Conservation (phyloP, 2,113 vertebrate species). For the Vireo altiloquus region DNA sequence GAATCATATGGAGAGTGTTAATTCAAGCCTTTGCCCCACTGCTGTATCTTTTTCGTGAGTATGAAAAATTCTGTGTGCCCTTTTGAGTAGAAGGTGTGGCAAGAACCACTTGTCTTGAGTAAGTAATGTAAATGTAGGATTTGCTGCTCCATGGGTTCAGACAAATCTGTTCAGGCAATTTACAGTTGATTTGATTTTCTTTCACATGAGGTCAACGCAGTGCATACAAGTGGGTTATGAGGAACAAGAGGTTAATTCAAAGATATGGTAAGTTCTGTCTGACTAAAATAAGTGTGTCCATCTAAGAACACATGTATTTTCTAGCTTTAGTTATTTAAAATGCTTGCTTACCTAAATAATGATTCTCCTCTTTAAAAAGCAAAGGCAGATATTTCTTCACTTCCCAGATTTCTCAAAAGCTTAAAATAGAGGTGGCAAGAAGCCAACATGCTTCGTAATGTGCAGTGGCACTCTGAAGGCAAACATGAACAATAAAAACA, state of each 20-base stretch:
- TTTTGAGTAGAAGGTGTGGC: constrained; percentile 11
- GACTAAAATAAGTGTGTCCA: not conserved
- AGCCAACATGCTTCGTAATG: not conserved
- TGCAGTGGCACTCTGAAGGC: not conserved
- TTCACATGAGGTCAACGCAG: constrained; percentile 32
- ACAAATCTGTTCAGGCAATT: constrained; percentile 43
- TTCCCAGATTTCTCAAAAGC: not conserved
- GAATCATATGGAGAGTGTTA: not conserved
- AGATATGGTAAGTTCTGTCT: not conserved
- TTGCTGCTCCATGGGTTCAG: constrained; percentile 27
- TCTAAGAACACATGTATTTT: constrained; percentile 16
- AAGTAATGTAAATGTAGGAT: constrained; percentile 45
- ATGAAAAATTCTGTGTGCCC: not conserved
- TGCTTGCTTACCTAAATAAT: not conserved
- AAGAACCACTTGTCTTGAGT: constrained; percentile 11
- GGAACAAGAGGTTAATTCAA: constrained; percentile 11
- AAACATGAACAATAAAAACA: constrained; percentile 23
- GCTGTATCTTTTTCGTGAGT: not conserved
- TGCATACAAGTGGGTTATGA: not conserved
- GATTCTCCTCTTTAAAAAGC: constrained; percentile 23
- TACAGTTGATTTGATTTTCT: constrained; percentile 21
- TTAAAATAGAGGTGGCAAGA: constrained; percentile 48
- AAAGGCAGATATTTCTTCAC: constrained; percentile 45
- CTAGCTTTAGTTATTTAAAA: not conserved
- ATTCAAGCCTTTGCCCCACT: not conserved